Evolutionary conservation across 2,113 vertebrate species (phyloP).

Genomic region (Camelus dromedarius): DNA sequence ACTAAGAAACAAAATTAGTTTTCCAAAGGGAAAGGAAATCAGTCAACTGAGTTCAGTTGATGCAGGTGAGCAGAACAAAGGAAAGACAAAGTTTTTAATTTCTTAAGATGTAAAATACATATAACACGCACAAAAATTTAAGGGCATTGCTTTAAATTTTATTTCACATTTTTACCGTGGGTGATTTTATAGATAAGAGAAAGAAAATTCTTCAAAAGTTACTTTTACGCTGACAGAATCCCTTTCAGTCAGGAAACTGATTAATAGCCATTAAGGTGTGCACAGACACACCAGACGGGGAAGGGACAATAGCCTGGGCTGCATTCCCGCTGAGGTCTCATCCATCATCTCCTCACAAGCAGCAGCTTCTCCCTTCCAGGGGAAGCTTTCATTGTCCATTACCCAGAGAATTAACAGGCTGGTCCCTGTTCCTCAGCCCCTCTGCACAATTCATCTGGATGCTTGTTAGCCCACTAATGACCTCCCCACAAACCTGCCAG

Average conservation of each 20-base stretch:
- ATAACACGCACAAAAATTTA: not conserved
- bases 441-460: not conserved
- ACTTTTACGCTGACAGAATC: conserved; percentile 28
- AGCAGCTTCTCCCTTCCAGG: not conserved
- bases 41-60: not conserved
- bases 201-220: not conserved
- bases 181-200: not conserved
- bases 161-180: not conserved
- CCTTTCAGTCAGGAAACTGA: not conserved
- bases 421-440: not conserved
- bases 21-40: not conserved
- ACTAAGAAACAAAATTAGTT: not conserved
- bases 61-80: not conserved
- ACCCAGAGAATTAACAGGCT: not conserved
- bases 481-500: not conserved
- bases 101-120: not conserved
- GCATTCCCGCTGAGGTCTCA: not conserved
- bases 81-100: not conserved
- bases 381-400: not conserved
- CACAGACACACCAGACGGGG: not conserved
- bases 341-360: not conserved
- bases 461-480: not conserved
- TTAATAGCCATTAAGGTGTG: not conserved
- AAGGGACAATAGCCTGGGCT: not conserved
- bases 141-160: not conserved